Conservation (phyloP, 2,888 invertebrate genomes). For the Cyrtodaria siliqua region DNA sequence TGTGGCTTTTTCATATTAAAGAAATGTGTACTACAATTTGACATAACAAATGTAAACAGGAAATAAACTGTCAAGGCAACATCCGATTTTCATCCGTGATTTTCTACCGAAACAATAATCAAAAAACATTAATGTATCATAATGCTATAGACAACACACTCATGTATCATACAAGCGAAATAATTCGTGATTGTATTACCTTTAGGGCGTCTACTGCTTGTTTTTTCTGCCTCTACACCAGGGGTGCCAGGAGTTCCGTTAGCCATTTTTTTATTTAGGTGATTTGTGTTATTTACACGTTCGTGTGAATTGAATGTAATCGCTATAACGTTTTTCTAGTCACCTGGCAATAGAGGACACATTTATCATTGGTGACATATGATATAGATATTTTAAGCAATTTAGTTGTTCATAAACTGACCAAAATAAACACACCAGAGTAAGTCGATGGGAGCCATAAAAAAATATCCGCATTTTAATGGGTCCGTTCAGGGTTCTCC, state of each 20-base stretch:
- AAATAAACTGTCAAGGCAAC: not conserved
- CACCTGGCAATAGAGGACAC: no score
- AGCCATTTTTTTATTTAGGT: constrained; percentile 57
- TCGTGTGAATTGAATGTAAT: not conserved
- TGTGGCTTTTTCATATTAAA: no score
- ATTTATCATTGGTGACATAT: no score
- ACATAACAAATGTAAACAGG: constrained; percentile 18
- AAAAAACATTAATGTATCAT: not conserved
- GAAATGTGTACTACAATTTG: not conserved
- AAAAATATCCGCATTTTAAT: no score
- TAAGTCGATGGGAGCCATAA: no score
- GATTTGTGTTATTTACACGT: not conserved
- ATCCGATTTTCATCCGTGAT: not conserved
- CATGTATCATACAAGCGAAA: not conserved
- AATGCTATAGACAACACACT: not conserved
- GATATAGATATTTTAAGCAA: no score
- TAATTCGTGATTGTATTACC: constrained; percentile 16
- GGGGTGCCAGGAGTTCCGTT: constrained; percentile 64
- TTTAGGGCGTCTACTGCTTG: constrained; percentile 61
- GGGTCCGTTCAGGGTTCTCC: no score
- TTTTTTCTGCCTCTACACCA: constrained; percentile 46
- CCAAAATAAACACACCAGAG: no score
- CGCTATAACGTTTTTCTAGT: no score
- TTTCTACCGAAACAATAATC: not conserved
- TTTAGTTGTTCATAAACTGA: no score